phyloP scores from a whole-genome alignment of 2,113 vertebrate genomes.

The Varanus komodoensis region DNA sequence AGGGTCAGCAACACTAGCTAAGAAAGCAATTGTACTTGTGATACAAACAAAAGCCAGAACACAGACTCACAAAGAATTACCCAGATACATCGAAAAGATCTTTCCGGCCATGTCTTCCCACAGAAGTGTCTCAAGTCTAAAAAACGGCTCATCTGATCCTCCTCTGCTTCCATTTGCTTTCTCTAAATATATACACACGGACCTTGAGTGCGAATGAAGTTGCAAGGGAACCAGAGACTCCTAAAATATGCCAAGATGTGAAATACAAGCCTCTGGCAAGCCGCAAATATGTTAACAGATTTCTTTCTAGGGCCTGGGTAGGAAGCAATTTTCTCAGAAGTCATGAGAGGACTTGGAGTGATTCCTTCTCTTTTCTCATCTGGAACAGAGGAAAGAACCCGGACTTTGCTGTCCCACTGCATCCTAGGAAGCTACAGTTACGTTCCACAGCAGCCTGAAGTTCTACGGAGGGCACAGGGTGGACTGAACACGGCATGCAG shows the following conservation, averaged over 20 bases:
- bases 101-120: conserved; percentile 38
- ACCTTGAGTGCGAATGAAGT: conserved; percentile 34
- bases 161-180: conserved; percentile 24
- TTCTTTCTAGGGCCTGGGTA: conserved; percentile 36
- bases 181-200: conserved; percentile 43
- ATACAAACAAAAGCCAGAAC: conserved; percentile 41
- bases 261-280: conserved; percentile 56
- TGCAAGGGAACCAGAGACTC: conserved; percentile 51
- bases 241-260: conserved; percentile 31
- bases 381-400: not conserved
- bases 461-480: not conserved
- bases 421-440: not conserved
- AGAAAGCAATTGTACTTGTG: conserved; percentile 41
- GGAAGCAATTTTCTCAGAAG: conserved; percentile 36
- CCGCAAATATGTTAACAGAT: conserved; percentile 38
- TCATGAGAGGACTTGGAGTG: not conserved
- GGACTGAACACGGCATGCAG: too few species aligned
- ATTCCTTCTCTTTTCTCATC: not conserved
- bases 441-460: not conserved
- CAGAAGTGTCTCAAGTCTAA: conserved; percentile 46
- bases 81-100: conserved; percentile 40
- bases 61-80: conserved; percentile 50
- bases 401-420: not conserved
- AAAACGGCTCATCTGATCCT: conserved; percentile 39
- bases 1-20: conserved; percentile 27